These are phyloP conservation scores for Macrophya annulata DNA, from an alignment of 2,888 invertebrate genomes.

Conservation along the genomic window DNA sequence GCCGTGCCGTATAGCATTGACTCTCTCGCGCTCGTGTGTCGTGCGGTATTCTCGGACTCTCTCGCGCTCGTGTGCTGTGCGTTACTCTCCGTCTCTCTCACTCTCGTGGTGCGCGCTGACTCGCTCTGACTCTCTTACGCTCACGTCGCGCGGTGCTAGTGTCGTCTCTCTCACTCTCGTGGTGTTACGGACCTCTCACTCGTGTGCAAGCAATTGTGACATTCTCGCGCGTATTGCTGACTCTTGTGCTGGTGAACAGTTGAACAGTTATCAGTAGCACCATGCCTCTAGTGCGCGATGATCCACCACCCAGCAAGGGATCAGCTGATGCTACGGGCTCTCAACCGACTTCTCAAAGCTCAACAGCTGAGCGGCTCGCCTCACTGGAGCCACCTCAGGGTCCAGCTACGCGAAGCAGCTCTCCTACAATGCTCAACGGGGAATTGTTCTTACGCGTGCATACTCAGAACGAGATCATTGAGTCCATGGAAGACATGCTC, in stretches of 20 bases:
- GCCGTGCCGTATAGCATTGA: too few species aligned
- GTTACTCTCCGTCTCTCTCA: background rate
- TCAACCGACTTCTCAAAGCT: background rate
- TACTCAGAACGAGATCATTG: background rate
- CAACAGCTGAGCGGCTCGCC: background rate
- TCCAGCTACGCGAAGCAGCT: background rate
- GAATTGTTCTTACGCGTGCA: background rate
- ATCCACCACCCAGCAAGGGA: background rate
- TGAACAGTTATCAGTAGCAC: background rate
- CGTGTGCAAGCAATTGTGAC: background rate
- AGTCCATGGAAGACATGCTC: background rate
- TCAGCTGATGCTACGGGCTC: background rate
- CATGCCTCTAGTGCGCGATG: constrained; percentile 8
- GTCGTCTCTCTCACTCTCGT: background rate
- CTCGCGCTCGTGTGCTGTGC: too few species aligned
- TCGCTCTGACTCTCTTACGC: background rate
- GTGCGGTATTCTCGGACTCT: too few species aligned
- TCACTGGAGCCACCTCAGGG: background rate
- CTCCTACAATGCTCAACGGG: background rate
- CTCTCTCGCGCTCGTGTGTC: too few species aligned
- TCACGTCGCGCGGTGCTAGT: background rate
- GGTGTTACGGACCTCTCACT: background rate
- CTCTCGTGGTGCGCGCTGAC: background rate
- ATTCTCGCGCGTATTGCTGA: background rate
- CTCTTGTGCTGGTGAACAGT: background rate